Conservation (phyloP, 2,888 invertebrate genomes). For the Dryobota labecula region DNA sequence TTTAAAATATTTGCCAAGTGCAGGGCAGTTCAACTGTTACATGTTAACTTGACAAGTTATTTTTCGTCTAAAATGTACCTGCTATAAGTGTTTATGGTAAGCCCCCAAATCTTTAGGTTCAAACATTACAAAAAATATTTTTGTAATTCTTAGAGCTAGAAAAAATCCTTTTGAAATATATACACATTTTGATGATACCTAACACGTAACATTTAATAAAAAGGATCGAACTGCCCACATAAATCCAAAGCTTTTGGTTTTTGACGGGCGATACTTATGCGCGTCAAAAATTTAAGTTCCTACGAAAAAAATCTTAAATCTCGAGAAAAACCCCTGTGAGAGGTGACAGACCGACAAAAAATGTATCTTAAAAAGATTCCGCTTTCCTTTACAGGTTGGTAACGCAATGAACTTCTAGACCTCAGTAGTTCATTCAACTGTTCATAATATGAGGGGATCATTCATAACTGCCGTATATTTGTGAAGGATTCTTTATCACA, state of each 20-base stretch:
- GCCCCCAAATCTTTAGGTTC: background rate
- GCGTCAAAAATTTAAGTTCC: background rate
- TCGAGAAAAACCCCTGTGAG: background rate
- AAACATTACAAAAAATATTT: background rate
- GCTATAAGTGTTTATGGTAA: no score
- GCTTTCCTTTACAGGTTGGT: background rate
- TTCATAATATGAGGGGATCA: slow-evolving; percentile 43
- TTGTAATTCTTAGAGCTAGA: background rate
- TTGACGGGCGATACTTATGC: background rate
- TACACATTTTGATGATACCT: background rate
- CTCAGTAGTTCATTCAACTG: slow-evolving; percentile 46
- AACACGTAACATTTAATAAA: background rate
- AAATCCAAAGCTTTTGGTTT: background rate
- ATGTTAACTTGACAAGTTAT: no score
- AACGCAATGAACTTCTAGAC: background rate
- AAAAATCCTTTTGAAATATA: no score
- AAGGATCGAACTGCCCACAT: background rate
- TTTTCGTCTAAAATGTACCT: no score
- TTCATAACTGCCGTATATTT: slow-evolving; percentile 56
- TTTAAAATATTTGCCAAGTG: no score
- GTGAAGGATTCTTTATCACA: slow-evolving; percentile 69
- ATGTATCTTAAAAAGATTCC: background rate
- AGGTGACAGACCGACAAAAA: background rate
- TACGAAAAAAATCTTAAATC: no score
- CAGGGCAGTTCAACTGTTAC: no score